These are phyloP conservation scores for Fragum fragum DNA, from an alignment of 2,888 invertebrate genomes.

Conservation along the genomic window DNA sequence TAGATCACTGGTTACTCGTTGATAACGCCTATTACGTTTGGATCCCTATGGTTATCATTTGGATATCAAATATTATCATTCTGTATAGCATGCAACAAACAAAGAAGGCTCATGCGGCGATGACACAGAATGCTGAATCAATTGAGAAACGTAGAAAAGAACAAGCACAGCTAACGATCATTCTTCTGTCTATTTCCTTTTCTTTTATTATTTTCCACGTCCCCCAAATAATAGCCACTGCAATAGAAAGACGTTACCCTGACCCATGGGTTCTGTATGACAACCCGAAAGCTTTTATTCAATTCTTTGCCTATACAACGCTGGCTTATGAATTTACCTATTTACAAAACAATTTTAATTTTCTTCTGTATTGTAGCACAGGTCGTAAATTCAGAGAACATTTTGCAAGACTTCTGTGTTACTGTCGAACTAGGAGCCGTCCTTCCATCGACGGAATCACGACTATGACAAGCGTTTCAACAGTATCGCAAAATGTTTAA, in stretches of 20 bases:
- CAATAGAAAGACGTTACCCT: not conserved
- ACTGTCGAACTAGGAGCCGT: not conserved
- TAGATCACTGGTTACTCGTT: not conserved
- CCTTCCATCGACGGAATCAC: not conserved
- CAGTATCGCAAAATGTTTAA: not conserved
- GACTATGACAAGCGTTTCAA: not conserved
- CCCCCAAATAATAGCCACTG: not conserved
- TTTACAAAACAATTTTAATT: constrained; percentile 22
- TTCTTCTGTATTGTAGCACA: constrained; percentile 16
- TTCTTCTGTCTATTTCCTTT: constrained; percentile 15
- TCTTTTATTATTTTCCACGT: constrained; percentile 17
- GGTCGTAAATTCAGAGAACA: constrained; percentile 14
- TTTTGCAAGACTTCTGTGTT: not conserved
- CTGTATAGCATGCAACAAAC: constrained; percentile 5
- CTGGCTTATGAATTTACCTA: not conserved
- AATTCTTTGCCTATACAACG: not conserved
- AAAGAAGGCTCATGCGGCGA: constrained; percentile 11
- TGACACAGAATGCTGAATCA: constrained; percentile 23
- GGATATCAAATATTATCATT: not conserved
- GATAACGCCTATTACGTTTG: constrained; percentile 22
- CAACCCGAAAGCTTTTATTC: not conserved
- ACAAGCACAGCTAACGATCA: constrained; percentile 1
- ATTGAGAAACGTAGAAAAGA: constrained; percentile 17
- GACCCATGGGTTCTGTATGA: not conserved
- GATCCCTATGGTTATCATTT: constrained; percentile 12